phyloP scores from a whole-genome alignment of 2,113 vertebrate genomes.

The Vulpes ferrilata region DNA sequence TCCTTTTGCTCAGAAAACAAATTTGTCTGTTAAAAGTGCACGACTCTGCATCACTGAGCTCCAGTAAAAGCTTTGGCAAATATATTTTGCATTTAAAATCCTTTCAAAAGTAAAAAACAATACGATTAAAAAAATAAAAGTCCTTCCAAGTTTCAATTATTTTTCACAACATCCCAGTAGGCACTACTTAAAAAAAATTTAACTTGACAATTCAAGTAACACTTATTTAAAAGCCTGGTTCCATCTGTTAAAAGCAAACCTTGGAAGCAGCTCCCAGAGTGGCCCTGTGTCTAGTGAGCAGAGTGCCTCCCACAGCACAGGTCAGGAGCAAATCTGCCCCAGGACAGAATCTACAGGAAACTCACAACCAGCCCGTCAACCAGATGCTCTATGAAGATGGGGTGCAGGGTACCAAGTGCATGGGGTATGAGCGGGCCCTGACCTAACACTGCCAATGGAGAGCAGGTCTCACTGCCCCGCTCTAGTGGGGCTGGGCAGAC shows the following conservation, averaged over 20 bases:
- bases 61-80: neutral
- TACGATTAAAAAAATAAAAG: neutral
- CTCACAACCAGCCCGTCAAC: fast-evolving
- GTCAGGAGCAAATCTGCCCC: fast-evolving
- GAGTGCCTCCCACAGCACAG: too few relatives aligned
- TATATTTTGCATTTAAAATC: neutral
- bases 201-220: neutral
- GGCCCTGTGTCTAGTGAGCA: neutral
- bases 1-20: neutral
- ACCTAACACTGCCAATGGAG: neutral
- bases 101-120: neutral
- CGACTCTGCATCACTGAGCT: fast-evolving
- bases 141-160: neutral
- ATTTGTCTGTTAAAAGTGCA: fast-evolving
- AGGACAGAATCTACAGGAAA: fast-evolving
- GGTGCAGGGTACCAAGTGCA: neutral
- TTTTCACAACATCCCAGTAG: neutral
- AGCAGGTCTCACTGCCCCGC: neutral
- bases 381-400: fast-evolving
- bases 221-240: neutral
- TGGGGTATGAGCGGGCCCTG: neutral
- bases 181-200: neutral
- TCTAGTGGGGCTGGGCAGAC: neutral
- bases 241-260: fast-evolving
- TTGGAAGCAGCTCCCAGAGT: fast-evolving